These are phyloP conservation scores for Formica selysi DNA, from an alignment of 1,140 invertebrate genomes.

Conservation along the genomic window DNA sequence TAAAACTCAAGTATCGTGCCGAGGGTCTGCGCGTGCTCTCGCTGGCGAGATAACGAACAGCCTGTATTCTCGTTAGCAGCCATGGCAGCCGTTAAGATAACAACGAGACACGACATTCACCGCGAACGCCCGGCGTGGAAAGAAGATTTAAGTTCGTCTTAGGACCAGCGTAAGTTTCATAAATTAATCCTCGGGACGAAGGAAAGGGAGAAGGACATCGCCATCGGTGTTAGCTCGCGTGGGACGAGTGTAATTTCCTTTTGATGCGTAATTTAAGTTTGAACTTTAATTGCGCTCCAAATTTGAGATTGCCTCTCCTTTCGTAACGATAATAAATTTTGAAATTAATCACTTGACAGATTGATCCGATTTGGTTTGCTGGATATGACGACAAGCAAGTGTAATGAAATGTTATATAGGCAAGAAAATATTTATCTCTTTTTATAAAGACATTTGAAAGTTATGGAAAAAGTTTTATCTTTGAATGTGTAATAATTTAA, in stretches of 20 bases:
- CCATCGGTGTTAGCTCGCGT: constrained; percentile 47
- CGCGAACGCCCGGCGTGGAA: constrained; percentile 58
- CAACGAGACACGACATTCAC: constrained; percentile 73
- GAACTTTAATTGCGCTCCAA: constrained; percentile 45
- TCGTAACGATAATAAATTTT: constrained; percentile 46
- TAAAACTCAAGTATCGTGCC: constrained; percentile 78
- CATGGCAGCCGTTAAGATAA: constrained; percentile 79
- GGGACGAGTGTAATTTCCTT: constrained; percentile 46
- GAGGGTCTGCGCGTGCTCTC: constrained; percentile 78
- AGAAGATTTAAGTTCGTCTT: constrained; percentile 73
- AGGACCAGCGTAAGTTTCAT: constrained; percentile 69
- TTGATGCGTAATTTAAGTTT: constrained; percentile 62
- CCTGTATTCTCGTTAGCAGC: constrained; percentile 79
- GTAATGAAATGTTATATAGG: neutral
- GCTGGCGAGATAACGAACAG: constrained; percentile 79
- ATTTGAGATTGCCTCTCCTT: constrained; percentile 21
- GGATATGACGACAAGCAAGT: neutral
- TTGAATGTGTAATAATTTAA: neutral
- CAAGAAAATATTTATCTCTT: neutral
- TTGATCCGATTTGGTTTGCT: constrained; percentile 3
- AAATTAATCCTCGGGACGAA: constrained; percentile 65
- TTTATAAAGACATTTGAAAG: no score
- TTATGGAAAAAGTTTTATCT: neutral
- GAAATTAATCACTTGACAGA: constrained; percentile 26
- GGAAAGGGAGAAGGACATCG: constrained; percentile 1